phyloP scores from a whole-genome alignment of 2,113 vertebrate species.

The Prietella phreatophila region DNA sequence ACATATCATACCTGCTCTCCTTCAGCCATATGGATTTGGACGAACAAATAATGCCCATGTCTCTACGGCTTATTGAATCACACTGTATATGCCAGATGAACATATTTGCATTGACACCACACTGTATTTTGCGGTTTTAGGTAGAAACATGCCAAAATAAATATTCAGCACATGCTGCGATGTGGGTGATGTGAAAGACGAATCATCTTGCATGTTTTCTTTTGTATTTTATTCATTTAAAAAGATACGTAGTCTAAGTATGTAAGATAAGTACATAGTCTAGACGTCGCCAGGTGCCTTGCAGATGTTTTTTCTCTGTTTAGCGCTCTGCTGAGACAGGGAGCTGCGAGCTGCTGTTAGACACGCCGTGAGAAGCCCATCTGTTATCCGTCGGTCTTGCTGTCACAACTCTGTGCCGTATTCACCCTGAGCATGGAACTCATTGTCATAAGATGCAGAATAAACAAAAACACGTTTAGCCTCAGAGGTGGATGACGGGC shows the following conservation, averaged over 20 bases:
- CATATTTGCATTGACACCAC: background rate
- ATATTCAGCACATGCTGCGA: background rate
- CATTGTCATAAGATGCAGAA: background rate
- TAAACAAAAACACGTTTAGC: slow-evolving; percentile 7
- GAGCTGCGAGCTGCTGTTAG: slow-evolving; percentile 38
- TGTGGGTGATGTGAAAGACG: background rate
- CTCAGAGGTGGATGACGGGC: background rate
- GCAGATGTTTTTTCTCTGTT: slow-evolving; percentile 24
- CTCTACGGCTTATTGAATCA: background rate
- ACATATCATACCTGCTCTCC: background rate
- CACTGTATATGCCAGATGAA: background rate
- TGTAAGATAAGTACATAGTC: slow-evolving; percentile 16
- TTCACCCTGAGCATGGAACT: background rate
- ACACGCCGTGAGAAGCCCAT: slow-evolving; percentile 15
- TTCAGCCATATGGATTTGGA: background rate
- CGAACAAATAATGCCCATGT: background rate
- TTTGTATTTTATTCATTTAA: too few species aligned
- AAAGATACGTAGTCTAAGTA: too few species aligned
- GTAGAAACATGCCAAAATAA: background rate
- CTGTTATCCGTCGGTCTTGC: slow-evolving; percentile 17
- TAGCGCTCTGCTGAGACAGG: slow-evolving; percentile 22
- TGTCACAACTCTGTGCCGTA: background rate
- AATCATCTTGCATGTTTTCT: background rate
- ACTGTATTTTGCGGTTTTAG: background rate
- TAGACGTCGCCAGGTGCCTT: slow-evolving; percentile 10